Evolutionary conservation across 2,888 invertebrate species (phyloP), one percentile per base, ranked within the genome.

Genomic region (Tridacna crocea): DNA sequence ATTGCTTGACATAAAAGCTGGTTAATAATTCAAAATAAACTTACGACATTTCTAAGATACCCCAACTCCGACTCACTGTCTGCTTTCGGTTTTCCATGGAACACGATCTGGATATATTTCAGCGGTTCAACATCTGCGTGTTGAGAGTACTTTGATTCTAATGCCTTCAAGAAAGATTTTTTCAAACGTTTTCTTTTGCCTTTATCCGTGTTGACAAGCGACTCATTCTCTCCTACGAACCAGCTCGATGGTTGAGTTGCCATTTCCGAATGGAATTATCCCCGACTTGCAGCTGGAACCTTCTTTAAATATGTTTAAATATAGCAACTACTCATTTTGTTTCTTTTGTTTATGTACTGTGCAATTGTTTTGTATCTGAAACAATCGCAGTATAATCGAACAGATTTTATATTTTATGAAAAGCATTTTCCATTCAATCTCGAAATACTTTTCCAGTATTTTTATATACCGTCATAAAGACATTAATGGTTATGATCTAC

Each of bases 21-120:
- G 36, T 36, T 36, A 4, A 36, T 36, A 36, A 66, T 26, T 66
- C 13, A 47, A 22, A 75, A 55, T 22, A 51, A 26, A 77, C 91
- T 85, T 85, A 92, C 92, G 79, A 92, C 90, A 85, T 91, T 92
- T 75, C 89, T 83, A 19, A 92, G 81, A 73, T 90, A 91, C 13
- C 85, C 91, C n/a, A 92, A 83, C 66, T 92, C 92, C 11, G 91
- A 91, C n/a, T 82, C 80, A 66, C 81, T 88, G 55, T 83, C 89
- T 63, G 88, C 87, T 60, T 80, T 89, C 66, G 90, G 91, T 73
- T 80, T 88, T 0, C 90, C 89, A n/a, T 83, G 79, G 66, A 91
- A 86, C 19, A 89, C 87, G 24, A 91, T 90, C 12, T 87, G 79
- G 51, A 90, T 85, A 81, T 88, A 88, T 24, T 85, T 87, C 51